phyloP scores from a whole-genome alignment of 1,140 invertebrate species.

The Sitodiplosis mosellana region DNA sequence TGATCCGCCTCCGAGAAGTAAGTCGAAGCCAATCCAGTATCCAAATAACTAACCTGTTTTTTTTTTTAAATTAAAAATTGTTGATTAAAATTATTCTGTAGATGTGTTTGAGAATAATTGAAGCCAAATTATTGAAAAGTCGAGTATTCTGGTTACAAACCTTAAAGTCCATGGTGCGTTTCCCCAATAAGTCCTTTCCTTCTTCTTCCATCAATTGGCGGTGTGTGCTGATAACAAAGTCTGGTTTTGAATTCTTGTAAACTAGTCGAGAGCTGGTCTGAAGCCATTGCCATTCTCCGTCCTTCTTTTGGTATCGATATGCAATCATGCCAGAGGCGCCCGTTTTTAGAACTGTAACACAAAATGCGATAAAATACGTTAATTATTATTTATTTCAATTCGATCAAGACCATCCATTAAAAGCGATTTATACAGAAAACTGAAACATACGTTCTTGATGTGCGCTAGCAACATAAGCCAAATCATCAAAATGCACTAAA shows the following conservation, averaged over 20 bases:
- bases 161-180: conserved; percentile 97
- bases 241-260: conserved; percentile 98
- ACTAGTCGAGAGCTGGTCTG: conserved; percentile 93
- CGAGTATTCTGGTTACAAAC: conserved; percentile 26
- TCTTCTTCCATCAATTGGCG: conserved; percentile 97
- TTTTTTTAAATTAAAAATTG: too few species aligned
- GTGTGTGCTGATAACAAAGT: conserved; percentile 96
- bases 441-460: conserved; percentile 89
- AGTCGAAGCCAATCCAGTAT: conserved; percentile 73
- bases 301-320: conserved; percentile 87
- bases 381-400: not conserved
- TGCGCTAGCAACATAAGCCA: conserved; percentile 93
- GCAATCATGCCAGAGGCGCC: conserved; percentile 96
- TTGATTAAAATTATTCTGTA: too few species aligned
- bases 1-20: conserved; percentile 77
- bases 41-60: conserved; percentile 57
- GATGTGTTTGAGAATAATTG: not conserved
- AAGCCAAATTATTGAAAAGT: not conserved
- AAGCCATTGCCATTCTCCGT: conserved; percentile 91
- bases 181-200: conserved; percentile 85
- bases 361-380: not conserved
- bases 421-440: not conserved
- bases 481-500: conserved; percentile 90
- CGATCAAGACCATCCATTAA: too few species aligned
- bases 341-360: conserved; percentile 82